Percentiles rank a stretch among this genome's conserved stretches.
These are phyloP conservation scores for Neotoxoptera formosana DNA, from an alignment of 1,140 invertebrate genomes.

Conservation along the genomic window DNA sequence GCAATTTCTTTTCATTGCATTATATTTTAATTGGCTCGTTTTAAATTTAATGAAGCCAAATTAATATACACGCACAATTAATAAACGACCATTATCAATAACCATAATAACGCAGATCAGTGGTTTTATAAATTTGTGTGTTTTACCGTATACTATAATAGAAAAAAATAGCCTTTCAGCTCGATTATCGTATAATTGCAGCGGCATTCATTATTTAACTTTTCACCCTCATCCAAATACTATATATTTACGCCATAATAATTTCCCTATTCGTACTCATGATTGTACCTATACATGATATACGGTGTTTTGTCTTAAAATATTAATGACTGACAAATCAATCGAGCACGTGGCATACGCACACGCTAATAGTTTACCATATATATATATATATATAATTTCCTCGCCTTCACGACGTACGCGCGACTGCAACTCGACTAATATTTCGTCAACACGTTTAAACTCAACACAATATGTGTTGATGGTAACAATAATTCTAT, in stretches of 20 bases:
- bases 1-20: neutral
- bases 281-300: no score
- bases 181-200: neutral
- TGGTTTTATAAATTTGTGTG: neutral
- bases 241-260: neutral
- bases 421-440: no score
- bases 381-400: no score
- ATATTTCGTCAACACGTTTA: no score
- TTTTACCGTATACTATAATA: neutral
- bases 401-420: no score
- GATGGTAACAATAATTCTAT: no score
- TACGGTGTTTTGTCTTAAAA: no score
- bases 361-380: no score
- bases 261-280: neutral
- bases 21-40: neutral
- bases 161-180: neutral
- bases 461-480: no score
- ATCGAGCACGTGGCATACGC: no score
- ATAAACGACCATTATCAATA: neutral
- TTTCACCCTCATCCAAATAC: neutral
- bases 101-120: neutral
- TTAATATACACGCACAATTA: neutral
- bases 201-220: neutral
- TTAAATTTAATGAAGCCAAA: neutral
- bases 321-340: no score